A percentile compares a stretch with the other conserved stretches of the same genome.
Evolutionary conservation across 2,113 vertebrate genomes (phyloP).

Genomic region (Pithys albifrons): DNA sequence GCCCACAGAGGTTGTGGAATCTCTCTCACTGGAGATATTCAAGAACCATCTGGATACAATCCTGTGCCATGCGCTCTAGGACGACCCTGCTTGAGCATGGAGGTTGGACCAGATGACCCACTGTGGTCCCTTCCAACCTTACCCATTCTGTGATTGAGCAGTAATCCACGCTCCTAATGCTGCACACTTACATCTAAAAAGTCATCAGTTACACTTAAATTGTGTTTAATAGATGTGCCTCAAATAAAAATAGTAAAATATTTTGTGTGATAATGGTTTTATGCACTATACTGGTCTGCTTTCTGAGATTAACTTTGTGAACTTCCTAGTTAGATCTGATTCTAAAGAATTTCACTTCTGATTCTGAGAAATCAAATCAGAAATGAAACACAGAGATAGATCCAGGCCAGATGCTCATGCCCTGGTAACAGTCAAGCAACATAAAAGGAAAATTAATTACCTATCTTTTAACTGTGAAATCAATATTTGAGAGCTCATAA

Average conservation of each 20-base stretch:
- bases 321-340: not conserved
- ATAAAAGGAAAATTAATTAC: not conserved
- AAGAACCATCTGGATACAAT: not conserved
- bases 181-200: not conserved
- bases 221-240: not conserved
- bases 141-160: not conserved
- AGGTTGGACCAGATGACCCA: not conserved
- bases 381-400: not conserved
- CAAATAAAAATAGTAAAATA: not conserved
- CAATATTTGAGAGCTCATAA: not conserved
- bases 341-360: not conserved
- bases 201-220: not conserved
- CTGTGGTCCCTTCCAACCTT: not conserved
- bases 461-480: not conserved
- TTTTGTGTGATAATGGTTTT: not conserved
- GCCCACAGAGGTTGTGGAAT: not conserved
- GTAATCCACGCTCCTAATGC: not conserved
- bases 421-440: not conserved
- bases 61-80: not conserved
- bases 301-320: not conserved
- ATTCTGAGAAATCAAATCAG: not conserved
- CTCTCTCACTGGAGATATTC: not conserved
- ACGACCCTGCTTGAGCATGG: not conserved
- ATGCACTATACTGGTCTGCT: not conserved
- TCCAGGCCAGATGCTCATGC: not conserved